Base-by-base conservation (phyloP, 2,113 vertebrate species). In the Acrocephalus arundinaceus region DNA sequence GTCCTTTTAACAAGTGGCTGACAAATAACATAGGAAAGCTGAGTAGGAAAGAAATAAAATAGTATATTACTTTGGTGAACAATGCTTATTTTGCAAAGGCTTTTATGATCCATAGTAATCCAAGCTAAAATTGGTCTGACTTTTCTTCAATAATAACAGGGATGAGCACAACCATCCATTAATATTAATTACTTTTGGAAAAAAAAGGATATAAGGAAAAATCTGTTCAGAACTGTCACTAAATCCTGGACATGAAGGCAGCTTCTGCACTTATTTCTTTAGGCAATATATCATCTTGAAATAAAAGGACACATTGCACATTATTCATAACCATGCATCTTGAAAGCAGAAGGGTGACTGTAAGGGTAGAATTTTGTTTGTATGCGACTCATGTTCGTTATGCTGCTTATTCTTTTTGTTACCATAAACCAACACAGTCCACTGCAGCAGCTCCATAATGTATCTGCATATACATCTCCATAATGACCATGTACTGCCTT, bases 51-150 rank as follows among this genome's bases (percentile, higher is more conserved):
- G 30, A 68, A 94, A 80, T 19, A 70, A 85, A 93, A 76, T 48
- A 45, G 45, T 77, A 7, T 55, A 54, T 75, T 65, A 33, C 13
- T 82, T 87, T 27, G 8, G 51, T 84, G 72, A 90, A 31, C 23
- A 71, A 33, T 41, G 13, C 7, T 85, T 79, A 23, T 20, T 66
- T 94, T 77, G 48, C 35, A 77, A 52, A 88, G 31, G 27, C 35
- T 83, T 94, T 93, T 90, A 48, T 83, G 45, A 52, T 71, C 43
- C 39, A 5, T 67, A 41, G 33, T 77, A 95, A 70, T 66, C 31
- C 24, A 23, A 27, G 14, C 10, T 86, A 68, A 88, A 95, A 48
- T 13, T 84, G 21, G 19, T 85, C 49, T 93, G 79, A 52, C 43
- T 85, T 91, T 61, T 3, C 55, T 91, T 91, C 63, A 74, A 5